Base-by-base conservation (phyloP, 2,113 vertebrate species). In the Lynx canadensis region DNA sequence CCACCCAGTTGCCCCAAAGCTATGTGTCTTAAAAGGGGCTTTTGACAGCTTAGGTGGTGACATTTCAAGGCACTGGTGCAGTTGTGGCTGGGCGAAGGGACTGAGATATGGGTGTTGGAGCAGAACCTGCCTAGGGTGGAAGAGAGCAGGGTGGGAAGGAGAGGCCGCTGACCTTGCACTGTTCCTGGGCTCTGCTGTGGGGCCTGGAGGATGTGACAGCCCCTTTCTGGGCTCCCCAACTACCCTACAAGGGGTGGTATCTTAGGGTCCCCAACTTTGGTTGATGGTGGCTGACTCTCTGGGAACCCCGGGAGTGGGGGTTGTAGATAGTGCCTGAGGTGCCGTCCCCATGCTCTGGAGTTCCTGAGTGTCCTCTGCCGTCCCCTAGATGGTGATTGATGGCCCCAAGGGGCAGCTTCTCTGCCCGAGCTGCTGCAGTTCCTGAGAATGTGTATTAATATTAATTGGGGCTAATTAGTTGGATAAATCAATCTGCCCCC, bases 381-480 rank as follows among this genome's bases (percentile, higher is more conserved):
- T 96, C 95, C 90, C 86, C 92, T 50, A 36, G 74, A 82, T 10
- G 31, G 94, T 98, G 97, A 98, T 98, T 96, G 97, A 98, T 98
- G 92, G 95, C 76, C 95, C 97, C 94, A 16, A 3, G 4, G 78
- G 97, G 81, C 84, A 65, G 93, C 81, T 97, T 97, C 96, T 97
- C 84, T 95, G 96, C 92, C 89, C 13, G 21, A 91, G 76, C 95
- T 95, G 88, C 95, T 48, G 81, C 91, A 36, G 97, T 97, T 94
- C 76, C 91, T 79, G 90, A 96, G 94, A 97, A 95, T 85, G 83
- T 97, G 97, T 98, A 98, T 98, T 98, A 98, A 98, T 98, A 98
- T 98, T 98, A 98, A 98, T 98, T 98, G 97, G 88, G 94, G 85
- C 98, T 98, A 98, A 98, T 98, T 98, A 98, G 98, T 96, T 98